Evolutionary conservation across 1,140 invertebrate genomes (phyloP), one percentile per base, ranked within the genome.

Genomic region (Linepithema humile): DNA sequence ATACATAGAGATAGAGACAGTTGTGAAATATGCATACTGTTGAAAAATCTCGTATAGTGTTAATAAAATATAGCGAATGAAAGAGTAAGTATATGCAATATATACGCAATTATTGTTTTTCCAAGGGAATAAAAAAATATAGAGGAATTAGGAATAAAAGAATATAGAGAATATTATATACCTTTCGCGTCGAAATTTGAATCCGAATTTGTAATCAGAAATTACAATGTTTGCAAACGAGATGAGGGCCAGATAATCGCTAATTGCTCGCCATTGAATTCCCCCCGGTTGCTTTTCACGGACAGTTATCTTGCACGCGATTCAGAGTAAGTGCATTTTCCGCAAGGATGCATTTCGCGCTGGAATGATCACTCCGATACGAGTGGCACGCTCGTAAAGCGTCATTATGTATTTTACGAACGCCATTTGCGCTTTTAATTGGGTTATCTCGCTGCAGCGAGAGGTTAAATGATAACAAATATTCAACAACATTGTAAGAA

Each of bases 241-340:
- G 20, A 26, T 17, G 29, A 50, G 7, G 5, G 32, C 43, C 5
- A 72, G 29, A 9, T 72, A 38, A 55, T 72, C n/a, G 53, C 48
- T 72, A 55, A 72, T 72, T 72, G 29, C 50, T 55, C 69, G 48
- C 32, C 29, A 72, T 20, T 72, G 48, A 38, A 55, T 72, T 72
- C 55, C 20, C 69, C 32, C 26, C 69, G 70, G 9, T 1, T 26
- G 23, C 50, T 12, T 45, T 1, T 45, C 12, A 45, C 17, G 17
- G 6, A 35, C 29, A 50, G 2, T 74, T 74, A 74, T 74, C 70
- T 60, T 23, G 9, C 35, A 74, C 23, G 53, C 53, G 23, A 74
- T 74, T 35, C 53, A 60, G 23, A 12, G 12, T 60, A 40, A 59
- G n/a, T 6, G 48, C 53, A 60, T 74, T 74, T 74, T 35, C 53